These are phyloP conservation scores for Podilymbus podiceps DNA, from an alignment of 2,113 vertebrate genomes.

Conservation along the genomic window DNA sequence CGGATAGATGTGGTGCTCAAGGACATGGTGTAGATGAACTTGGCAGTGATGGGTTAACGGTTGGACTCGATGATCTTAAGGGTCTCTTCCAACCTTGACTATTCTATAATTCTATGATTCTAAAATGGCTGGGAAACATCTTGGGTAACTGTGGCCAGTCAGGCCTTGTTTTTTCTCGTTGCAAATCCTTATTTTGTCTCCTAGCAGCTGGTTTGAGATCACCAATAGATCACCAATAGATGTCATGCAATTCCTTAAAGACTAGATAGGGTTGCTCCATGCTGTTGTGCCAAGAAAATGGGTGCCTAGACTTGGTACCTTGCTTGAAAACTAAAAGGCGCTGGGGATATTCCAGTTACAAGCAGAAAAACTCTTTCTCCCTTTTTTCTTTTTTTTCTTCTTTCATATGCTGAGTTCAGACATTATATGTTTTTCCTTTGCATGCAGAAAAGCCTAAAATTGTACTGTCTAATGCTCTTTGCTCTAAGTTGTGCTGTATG, in stretches of 20 bases:
- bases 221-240: neutral
- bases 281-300: neutral
- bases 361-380: neutral
- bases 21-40: no score
- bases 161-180: neutral
- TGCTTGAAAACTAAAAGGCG: neutral
- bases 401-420: neutral
- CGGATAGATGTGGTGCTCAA: no score
- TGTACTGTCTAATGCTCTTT: neutral
- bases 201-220: neutral
- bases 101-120: no score
- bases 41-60: no score
- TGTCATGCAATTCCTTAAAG: neutral
- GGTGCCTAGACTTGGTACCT: neutral
- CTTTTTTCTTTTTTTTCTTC: neutral
- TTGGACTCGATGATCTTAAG: no score
- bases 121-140: neutral
- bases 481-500: neutral
- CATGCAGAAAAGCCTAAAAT: neutral
- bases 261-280: rapidly evolving
- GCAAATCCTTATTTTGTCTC: rapidly evolving
- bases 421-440: neutral
- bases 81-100: no score
- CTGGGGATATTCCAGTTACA: neutral
- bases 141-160: neutral